phyloP scores from a whole-genome alignment of 2,113 vertebrate genomes.

The Vicugna pacos region DNA sequence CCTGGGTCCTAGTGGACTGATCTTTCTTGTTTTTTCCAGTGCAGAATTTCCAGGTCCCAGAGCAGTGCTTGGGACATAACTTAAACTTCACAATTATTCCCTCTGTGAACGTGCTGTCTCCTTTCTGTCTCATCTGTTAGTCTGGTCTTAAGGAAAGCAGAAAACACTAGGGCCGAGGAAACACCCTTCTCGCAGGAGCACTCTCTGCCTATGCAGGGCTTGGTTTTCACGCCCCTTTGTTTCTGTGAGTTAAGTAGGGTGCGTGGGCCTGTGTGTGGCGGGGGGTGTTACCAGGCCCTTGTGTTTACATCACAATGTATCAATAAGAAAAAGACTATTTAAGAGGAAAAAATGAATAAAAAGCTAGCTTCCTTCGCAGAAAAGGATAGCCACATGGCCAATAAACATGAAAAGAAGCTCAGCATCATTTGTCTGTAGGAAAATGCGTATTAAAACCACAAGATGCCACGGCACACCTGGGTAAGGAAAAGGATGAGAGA shows the following conservation, averaged over 20 bases:
- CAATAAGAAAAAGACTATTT: not conserved
- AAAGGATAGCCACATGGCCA: not conserved
- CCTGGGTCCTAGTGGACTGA: not conserved
- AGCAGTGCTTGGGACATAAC: not conserved
- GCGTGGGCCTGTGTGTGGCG: accelerated
- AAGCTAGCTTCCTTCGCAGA: not conserved
- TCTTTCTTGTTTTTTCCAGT: not conserved
- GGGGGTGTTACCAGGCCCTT: not conserved
- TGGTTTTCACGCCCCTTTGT: not conserved
- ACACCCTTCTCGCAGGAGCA: not conserved
- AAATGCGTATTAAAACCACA: not conserved
- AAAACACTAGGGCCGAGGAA: not conserved
- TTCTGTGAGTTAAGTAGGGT: not conserved
- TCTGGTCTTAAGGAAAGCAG: not conserved
- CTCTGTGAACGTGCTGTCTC: not conserved
- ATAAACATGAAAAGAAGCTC: not conserved
- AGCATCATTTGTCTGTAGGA: not conserved
- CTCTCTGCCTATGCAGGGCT: not conserved
- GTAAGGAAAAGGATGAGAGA: not conserved
- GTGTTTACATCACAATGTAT: not conserved
- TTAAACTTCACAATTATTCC: not conserved
- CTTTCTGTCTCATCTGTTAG: not conserved
- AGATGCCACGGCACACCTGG: not conserved
- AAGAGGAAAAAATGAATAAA: not conserved
- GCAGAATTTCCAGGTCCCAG: not conserved